Conservation (phyloP, 30 jellyfish, hydroid and myxozoan genomes). For the Hydractinia echinata region DNA sequence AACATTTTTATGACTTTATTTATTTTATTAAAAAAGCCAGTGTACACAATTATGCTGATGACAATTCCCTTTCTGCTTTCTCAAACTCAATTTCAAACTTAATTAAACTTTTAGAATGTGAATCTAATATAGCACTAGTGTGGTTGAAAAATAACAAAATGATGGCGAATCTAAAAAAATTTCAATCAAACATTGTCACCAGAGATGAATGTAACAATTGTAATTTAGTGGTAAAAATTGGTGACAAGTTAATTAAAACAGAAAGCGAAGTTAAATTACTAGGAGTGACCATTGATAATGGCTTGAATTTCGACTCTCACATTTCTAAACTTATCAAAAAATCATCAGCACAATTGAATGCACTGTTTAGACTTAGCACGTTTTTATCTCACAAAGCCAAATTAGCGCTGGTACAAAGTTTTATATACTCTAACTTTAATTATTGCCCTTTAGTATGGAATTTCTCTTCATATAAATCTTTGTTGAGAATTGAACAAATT, state of each 20-base stretch:
- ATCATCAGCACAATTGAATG: slow-evolving; percentile 45
- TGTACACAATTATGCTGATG: slow-evolving; percentile 37
- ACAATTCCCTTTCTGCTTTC: slow-evolving; percentile 35
- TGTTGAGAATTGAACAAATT: no score
- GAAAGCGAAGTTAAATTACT: slow-evolving; percentile 46
- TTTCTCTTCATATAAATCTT: slow-evolving; percentile 14
- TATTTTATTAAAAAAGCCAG: slow-evolving; percentile 28
- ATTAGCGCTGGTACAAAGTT: slow-evolving; percentile 26
- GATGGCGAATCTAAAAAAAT: slow-evolving; percentile 51
- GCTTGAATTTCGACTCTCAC: slow-evolving; percentile 30
- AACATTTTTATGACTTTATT: slow-evolving; percentile 29
- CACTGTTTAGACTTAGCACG: slow-evolving; percentile 18
- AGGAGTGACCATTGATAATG: slow-evolving; percentile 42
- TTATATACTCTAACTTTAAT: slow-evolving; percentile 27
- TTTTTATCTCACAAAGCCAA: slow-evolving; percentile 23
- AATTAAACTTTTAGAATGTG: slow-evolving; percentile 17
- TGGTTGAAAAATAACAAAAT: slow-evolving; percentile 44
- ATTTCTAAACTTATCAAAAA: slow-evolving; percentile 33
- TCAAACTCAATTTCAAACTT: slow-evolving; percentile 30
- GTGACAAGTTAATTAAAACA: slow-evolving; percentile 27
- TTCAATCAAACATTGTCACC: slow-evolving; percentile 30
- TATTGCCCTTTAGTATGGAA: slow-evolving; percentile 45
- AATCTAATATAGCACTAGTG: slow-evolving; percentile 5
- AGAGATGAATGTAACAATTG: slow-evolving; percentile 32
- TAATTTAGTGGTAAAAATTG: slow-evolving; percentile 23